Evolutionary conservation across 2,113 vertebrate species (phyloP).

Genomic region (Dryoscopus gambensis): DNA sequence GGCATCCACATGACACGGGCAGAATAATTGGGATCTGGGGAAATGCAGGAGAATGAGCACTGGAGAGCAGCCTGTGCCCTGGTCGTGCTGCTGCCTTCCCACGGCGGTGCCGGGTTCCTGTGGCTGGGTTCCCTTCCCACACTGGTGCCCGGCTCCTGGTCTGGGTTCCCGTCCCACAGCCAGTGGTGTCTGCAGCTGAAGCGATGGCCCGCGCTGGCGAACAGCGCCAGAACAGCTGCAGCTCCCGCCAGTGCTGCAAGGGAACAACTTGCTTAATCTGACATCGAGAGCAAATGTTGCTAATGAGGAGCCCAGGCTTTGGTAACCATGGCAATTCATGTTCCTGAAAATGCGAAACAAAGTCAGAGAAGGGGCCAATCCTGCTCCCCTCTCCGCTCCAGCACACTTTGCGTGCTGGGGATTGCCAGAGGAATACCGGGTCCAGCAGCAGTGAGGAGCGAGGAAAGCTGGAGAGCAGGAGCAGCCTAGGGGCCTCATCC

Average conservation of each 20-base stretch:
- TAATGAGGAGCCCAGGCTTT: slow-evolving; percentile 49
- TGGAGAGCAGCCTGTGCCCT: background rate
- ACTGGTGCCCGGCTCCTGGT: background rate
- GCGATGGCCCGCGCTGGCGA: background rate
- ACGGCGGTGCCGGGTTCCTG: background rate
- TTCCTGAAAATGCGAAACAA: background rate
- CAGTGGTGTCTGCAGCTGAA: background rate
- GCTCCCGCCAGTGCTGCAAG: background rate
- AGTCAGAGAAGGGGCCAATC: background rate
- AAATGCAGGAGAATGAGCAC: background rate
- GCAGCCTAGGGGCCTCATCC: background rate
- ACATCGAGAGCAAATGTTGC: slow-evolving; percentile 37
- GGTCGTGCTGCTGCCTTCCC: background rate
- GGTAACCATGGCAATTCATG: slow-evolving; percentile 70
- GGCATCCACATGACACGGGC: background rate
- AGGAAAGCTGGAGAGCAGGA: background rate
- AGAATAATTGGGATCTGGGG: background rate
- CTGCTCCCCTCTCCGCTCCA: background rate
- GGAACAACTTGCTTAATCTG: slow-evolving; percentile 49
- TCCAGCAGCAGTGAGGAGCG: background rate
- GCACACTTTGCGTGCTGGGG: rapidly evolving
- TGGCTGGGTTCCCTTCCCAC: background rate
- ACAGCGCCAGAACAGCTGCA: background rate
- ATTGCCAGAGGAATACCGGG: rapidly evolving
- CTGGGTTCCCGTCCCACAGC: background rate